Base-by-base conservation (phyloP, 2,797 vertebrate genomes). In the Sparus aurata region DNA sequence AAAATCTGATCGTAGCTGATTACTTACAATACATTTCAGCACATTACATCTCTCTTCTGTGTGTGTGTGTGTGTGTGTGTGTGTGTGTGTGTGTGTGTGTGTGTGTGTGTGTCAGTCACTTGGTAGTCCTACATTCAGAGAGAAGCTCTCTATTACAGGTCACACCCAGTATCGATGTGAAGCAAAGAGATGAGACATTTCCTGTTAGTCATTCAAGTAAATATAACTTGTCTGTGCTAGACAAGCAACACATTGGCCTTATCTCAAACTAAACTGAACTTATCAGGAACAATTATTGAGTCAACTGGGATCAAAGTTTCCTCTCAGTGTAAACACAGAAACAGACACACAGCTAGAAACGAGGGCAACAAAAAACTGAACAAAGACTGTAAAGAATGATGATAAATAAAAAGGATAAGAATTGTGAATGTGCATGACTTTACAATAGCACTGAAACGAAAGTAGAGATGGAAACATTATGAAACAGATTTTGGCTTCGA, bases 121-220 rank as follows among this genome's bases (percentile, higher is more conserved):
- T 15, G 12, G n/a, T 23, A 23, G 3, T 49, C 10, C 5, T n/a
- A 50, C 9, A 38, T 54, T 69, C 12, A 45, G 41, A 43, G 23
- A 15, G 38, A 43, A 49, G 22, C 47, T 16, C 11, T 15, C 45
- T 8, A 22, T 34, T 12, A 9, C 53, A 68, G 75, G 25, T 54
- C 38, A 52, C 77, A 58, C 47, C 59, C 20, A 54, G 4, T 50
- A 52, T 57, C 7, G 4, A 34, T 17, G 17, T 49, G 5, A 66
- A 49, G 25, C 30, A 64, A 7, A 61, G 45, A 52, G 7, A 64
- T 43, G 45, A 70, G 25, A 12, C 63, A 62, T 69, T 50, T 73
- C 41, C 49, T 2, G 6, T 75, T 53, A 17, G 66, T 77, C 66
- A 55, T n/a, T 12, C n/a, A 49, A 61, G 67, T 46, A 30, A 52